Evolutionary conservation across 2,113 vertebrate species (phyloP).

Genomic region (Sapayoa aenigma): DNA sequence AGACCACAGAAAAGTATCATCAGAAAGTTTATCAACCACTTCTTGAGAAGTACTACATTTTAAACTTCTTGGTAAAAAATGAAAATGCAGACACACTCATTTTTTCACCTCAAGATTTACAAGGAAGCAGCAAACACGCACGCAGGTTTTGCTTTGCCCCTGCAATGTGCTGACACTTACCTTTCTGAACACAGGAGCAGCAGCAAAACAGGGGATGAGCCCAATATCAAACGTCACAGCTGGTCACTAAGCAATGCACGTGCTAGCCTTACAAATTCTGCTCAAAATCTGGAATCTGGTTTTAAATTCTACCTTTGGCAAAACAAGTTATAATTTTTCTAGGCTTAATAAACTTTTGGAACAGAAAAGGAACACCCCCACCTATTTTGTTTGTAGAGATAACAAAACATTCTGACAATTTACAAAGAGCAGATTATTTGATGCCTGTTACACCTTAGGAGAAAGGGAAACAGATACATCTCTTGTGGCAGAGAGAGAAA

Average conservation of each 20-base stretch:
- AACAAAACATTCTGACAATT: neutral
- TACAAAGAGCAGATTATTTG: neutral
- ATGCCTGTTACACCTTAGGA: neutral
- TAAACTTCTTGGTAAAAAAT: neutral
- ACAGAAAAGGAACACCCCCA: neutral
- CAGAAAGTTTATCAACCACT: neutral
- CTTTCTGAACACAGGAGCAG: neutral
- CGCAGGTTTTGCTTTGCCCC: neutral
- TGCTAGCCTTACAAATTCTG: neutral
- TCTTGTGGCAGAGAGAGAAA: neutral
- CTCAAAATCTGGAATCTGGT: neutral
- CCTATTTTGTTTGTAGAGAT: neutral
- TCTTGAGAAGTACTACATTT: neutral
- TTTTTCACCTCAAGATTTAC: neutral
- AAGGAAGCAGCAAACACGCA: neutral
- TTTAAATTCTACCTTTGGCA: neutral
- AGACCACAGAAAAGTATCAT: neutral
- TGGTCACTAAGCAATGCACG: neutral
- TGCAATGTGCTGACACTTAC: slow-evolving; percentile 5
- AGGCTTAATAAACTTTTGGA: neutral
- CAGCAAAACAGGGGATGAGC: neutral
- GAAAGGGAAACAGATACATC: neutral
- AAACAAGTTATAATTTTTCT: neutral
- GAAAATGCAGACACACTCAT: neutral
- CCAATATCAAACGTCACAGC: slow-evolving; percentile 1